Evolutionary conservation across 2,797 vertebrate species (phyloP).

Genomic region (Remorina albescens): DNA sequence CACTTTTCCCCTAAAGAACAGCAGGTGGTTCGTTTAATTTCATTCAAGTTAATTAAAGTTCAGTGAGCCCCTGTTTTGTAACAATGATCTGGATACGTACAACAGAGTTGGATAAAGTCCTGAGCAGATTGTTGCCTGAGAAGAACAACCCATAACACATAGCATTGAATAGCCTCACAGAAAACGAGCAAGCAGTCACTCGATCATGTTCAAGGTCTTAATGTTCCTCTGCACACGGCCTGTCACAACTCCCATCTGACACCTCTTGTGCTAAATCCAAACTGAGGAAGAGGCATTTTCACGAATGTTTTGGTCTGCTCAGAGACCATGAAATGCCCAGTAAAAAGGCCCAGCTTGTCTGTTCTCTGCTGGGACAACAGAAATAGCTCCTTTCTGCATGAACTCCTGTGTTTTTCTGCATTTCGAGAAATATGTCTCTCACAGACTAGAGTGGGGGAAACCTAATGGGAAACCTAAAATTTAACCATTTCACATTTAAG

Average conservation of each 20-base stretch:
- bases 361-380: neutral
- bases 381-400: slow-evolving; percentile 5
- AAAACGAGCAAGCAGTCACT: neutral
- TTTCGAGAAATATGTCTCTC: neutral
- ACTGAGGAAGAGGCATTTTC: neutral
- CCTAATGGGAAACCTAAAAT: no score
- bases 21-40: neutral
- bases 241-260: neutral
- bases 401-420: neutral
- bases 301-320: neutral
- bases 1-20: neutral
- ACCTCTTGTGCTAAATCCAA: no score
- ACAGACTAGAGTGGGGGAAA: neutral
- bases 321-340: neutral
- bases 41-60: neutral
- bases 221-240: neutral
- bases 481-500: neutral
- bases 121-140: neutral
- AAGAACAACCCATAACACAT: neutral
- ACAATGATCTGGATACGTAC: no score
- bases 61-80: neutral
- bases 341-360: neutral
- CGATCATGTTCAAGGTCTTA: neutral
- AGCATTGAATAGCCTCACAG: no score
- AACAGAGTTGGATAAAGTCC: neutral